These are phyloP conservation scores for Baronia brevicornis DNA, from an alignment of 2,888 invertebrate genomes.

Conservation along the genomic window DNA sequence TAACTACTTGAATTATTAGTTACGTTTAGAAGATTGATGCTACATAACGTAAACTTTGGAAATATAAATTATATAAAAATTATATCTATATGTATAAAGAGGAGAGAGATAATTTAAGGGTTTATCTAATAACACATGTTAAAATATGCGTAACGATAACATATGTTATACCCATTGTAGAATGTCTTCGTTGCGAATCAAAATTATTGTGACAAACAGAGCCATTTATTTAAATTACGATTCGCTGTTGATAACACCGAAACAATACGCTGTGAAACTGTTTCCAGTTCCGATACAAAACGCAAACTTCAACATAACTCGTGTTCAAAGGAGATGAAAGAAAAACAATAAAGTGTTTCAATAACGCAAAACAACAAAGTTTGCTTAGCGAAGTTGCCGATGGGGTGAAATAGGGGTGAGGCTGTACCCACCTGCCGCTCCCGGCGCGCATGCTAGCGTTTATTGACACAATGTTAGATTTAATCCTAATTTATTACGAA, in stretches of 20 bases:
- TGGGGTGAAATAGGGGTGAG: constrained; percentile 27
- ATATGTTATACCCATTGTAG: no score
- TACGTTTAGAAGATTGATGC: no score
- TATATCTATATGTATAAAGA: no score
- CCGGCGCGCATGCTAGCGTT: constrained; percentile 24
- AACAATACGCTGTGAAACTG: constrained; percentile 29
- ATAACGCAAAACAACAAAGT: constrained; percentile 65
- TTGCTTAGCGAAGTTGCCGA: constrained; percentile 50
- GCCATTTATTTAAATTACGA: no score
- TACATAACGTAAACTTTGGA: no score
- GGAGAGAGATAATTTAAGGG: no score
- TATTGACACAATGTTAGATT: constrained; percentile 35
- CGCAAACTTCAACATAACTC: constrained; percentile 32
- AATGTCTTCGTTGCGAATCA: no score
- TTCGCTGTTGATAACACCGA: constrained; percentile 8
- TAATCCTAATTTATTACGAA: constrained; percentile 27
- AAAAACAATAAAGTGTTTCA: constrained; percentile 69
- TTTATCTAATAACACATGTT: no score
- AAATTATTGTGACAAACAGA: no score
- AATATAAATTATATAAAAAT: no score
- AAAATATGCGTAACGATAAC: no score
- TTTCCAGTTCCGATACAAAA: constrained; percentile 32
- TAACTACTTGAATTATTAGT: no score
- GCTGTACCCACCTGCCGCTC: constrained; percentile 22
- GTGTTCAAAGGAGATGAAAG: constrained; percentile 56